phyloP scores from a whole-genome alignment of 2,113 vertebrate species.

The Saccopteryx leptura region DNA sequence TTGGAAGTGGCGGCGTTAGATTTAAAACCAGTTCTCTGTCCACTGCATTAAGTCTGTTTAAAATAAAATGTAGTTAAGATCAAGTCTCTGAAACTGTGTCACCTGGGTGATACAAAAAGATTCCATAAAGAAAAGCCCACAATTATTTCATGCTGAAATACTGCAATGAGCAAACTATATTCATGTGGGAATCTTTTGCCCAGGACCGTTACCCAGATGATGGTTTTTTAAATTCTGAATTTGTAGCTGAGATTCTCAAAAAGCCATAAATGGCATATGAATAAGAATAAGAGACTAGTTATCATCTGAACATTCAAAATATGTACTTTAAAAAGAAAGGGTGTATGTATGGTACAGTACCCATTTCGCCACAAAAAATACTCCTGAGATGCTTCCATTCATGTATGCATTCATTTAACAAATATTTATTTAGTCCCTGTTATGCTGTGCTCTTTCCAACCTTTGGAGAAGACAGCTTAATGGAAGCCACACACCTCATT shows the following conservation, averaged over 20 bases:
- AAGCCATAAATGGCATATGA: neutral
- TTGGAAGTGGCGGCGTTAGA: neutral
- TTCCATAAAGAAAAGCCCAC: neutral
- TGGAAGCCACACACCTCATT: neutral
- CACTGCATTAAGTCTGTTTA: neutral
- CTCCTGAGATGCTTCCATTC: neutral
- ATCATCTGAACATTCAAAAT: neutral
- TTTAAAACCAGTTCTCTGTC: constrained; percentile 6
- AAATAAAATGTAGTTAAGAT: constrained; percentile 8
- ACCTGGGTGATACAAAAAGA: neutral
- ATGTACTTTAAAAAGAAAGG: neutral
- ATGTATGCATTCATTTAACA: neutral
- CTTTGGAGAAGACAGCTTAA: neutral
- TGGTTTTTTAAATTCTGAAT: neutral
- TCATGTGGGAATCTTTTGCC: neutral
- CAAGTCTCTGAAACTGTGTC: constrained; percentile 27
- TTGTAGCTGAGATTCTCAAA: neutral
- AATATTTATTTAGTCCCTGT: neutral
- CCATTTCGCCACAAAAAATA: neutral
- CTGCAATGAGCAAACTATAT: neutral
- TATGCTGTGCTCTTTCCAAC: neutral
- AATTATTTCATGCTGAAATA: neutral
- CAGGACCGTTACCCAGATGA: neutral
- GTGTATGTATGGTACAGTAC: no score
- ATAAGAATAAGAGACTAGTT: neutral